Evolutionary conservation across 2,113 vertebrate species (phyloP).

Genomic region (Ameiurus melas): DNA sequence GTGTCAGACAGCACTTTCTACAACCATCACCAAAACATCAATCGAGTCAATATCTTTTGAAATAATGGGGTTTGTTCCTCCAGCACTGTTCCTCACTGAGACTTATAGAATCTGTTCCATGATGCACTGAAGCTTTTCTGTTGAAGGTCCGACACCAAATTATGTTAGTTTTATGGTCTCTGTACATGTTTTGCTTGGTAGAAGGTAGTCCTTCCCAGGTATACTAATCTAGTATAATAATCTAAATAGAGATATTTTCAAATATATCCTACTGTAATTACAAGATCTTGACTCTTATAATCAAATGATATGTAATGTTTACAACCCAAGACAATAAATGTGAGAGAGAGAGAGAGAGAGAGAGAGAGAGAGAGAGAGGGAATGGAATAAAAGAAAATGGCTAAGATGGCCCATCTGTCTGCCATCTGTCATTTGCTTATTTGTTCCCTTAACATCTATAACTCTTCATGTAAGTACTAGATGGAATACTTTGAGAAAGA

Average conservation of each 20-base stretch:
- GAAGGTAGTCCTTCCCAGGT: background rate
- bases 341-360: background rate
- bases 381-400: conserved; percentile 28
- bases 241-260: background rate
- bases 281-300: background rate
- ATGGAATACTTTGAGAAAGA: background rate
- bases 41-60: background rate
- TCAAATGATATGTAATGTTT: background rate
- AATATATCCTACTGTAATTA: background rate
- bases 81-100: no score
- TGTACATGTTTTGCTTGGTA: background rate
- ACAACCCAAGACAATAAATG: background rate
- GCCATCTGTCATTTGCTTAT: conserved; percentile 51
- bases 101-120: background rate
- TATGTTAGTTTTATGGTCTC: background rate
- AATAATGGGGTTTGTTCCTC: background rate
- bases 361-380: background rate
- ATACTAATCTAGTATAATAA: background rate
- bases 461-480: conserved; percentile 11
- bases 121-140: background rate
- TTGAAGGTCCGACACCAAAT: background rate
- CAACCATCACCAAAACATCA: background rate
- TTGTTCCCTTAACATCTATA: conserved; percentile 20
- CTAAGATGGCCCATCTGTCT: conserved; percentile 35
- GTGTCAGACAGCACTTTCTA: background rate